Conservation (phyloP, 2,797 vertebrate genomes). For the Anniella stebbinsi region DNA sequence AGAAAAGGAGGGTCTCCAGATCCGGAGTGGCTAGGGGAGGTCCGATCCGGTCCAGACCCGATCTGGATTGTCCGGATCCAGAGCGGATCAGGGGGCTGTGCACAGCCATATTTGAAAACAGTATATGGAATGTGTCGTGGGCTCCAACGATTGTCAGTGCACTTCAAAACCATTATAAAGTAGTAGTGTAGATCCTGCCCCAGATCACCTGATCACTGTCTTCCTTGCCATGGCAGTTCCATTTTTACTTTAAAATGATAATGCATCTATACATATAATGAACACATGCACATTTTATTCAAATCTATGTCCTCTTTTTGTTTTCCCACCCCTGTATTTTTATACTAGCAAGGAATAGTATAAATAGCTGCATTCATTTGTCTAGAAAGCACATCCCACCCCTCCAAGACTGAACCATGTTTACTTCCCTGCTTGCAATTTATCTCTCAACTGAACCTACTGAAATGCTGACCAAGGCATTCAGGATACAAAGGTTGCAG, state of each 20-base stretch:
- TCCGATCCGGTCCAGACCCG: too few relatives aligned
- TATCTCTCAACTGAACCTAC: background rate
- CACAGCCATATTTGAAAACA: too few relatives aligned
- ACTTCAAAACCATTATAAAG: too few relatives aligned
- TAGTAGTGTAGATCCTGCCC: too few relatives aligned
- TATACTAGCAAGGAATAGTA: background rate
- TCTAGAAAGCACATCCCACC: background rate
- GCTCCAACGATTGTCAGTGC: too few relatives aligned
- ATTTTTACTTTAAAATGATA: background rate
- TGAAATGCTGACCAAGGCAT: constrained; percentile 8
- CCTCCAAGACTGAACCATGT: background rate
- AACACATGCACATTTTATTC: background rate
- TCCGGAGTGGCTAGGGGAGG: too few relatives aligned
- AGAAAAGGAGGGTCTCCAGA: too few relatives aligned
- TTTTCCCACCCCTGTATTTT: background rate
- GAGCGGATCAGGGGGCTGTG: too few relatives aligned
- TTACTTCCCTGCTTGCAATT: background rate
- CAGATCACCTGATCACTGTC: background rate
- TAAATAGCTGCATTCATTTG: background rate
- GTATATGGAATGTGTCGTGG: too few relatives aligned
- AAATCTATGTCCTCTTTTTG: background rate
- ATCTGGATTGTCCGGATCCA: too few relatives aligned
- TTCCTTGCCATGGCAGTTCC: background rate
- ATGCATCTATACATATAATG: background rate
- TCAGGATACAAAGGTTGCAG: constrained; percentile 28